Conservation (phyloP, 2,888 invertebrate species). For the Standfussiana lucernea region DNA sequence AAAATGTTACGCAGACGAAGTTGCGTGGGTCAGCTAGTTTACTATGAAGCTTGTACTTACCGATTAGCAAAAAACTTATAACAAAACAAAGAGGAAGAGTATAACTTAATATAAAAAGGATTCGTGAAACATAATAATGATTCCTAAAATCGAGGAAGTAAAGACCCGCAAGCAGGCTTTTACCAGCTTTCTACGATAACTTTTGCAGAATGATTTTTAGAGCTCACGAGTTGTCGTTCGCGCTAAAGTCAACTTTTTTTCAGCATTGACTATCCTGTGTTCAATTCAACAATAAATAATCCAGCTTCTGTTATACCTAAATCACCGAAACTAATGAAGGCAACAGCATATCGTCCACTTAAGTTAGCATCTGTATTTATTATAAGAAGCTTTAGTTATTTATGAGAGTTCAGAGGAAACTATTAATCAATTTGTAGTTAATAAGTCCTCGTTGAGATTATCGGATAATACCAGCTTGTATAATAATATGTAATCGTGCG, state of each 20-base stretch:
- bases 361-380: conserved; percentile 26
- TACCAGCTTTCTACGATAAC: not conserved
- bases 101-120: not conserved
- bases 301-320: conserved; percentile 10
- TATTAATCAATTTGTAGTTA: conserved; percentile 59
- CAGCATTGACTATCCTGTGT: not conserved
- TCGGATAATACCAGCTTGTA: conserved; percentile 29
- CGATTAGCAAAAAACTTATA: not conserved
- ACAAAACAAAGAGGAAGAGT: not conserved
- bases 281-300: conserved; percentile 13
- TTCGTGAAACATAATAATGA: not conserved
- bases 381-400: conserved; percentile 30
- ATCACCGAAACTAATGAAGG: conserved; percentile 26
- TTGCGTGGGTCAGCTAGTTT: too few relatives aligned
- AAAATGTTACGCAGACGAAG: too few relatives aligned
- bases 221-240: not conserved
- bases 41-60: not conserved
- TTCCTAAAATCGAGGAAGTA: not conserved
- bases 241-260: not conserved
- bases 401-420: conserved; percentile 33
- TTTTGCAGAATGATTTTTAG: not conserved
- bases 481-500: conserved; percentile 43
- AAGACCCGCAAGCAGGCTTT: too few relatives aligned
- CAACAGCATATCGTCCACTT: conserved; percentile 9
- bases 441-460: conserved; percentile 51